A percentile compares a stretch with the other conserved stretches of the same genome.
phyloP scores from a whole-genome alignment of 2,113 vertebrate genomes.

The Tupaia chinensis region DNA sequence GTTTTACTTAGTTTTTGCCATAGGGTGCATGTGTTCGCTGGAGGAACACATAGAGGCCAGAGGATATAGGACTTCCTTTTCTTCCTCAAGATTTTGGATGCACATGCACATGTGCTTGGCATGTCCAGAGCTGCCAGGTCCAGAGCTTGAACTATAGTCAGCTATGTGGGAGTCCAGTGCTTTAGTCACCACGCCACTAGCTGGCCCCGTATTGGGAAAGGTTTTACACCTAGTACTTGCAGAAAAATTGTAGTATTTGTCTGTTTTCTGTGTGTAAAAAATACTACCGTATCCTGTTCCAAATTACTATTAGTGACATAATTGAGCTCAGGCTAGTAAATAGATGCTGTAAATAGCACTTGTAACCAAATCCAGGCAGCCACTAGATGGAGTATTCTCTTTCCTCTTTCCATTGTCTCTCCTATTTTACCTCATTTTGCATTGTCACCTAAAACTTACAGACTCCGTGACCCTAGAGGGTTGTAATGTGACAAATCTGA shows the following conservation, averaged over 20 bases:
- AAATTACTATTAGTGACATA: background rate
- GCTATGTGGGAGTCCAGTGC: no score
- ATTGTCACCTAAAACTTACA: background rate
- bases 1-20: no score
- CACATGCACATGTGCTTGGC: no score
- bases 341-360: background rate
- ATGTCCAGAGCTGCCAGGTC: no score
- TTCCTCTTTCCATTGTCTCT: background rate
- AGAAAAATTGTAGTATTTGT: background rate
- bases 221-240: background rate
- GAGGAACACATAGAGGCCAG: no score
- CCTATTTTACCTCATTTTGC: no score
- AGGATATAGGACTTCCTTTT: no score
- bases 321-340: background rate
- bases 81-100: no score
- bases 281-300: background rate
- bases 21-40: no score
- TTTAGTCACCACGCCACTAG: no score
- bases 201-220: background rate
- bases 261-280: background rate
- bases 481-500: background rate
- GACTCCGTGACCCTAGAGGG: background rate
- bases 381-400: background rate
- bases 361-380: background rate
- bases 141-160: no score